Evolutionary conservation across 2,888 invertebrate genomes (phyloP), one percentile per base, ranked within the genome.

Genomic region (Acanthoscelides obtectus): DNA sequence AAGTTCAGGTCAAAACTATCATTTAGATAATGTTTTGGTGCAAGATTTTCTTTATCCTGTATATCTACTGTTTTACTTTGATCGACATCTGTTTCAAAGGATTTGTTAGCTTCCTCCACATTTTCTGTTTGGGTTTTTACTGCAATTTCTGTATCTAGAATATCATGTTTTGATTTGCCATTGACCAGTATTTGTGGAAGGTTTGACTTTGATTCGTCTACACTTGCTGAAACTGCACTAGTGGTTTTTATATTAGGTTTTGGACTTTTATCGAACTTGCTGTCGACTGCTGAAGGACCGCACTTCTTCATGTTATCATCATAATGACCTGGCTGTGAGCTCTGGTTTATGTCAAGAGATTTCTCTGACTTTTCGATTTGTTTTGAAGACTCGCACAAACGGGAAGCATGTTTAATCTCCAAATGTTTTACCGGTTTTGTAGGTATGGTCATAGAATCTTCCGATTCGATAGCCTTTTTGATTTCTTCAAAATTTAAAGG

Each of bases 1-100:
- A 78, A 77, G 71, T 76, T 73, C 27, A 78, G 70, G 68, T 77
- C 78, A 68, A 79, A 80, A 72, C 80, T 80, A 70, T 80, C 78
- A 69, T 77, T 70, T 20, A 72, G 72, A 68, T 73, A 71, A 12
- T 22, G 19, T 68, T 71, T 70, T 21, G 20, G 20, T 19, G 69
- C 70, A 70, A 70, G 67, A 64, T 70, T 75, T 74, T 73, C 73
- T 20, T 75, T 75, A 22, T 73, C 71, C n/a, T 74, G 67, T 65
- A 22, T 20, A n/a, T 20, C 22, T 66, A 64, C 19, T 63, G 12
- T 8, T 69, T 69, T 12, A 3, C 17, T 1, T 17, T 17, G 22
- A 64, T 19, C 63, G 0, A 21, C 4, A 63, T 19, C 22, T 63
- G 64, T 8, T 1, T 17, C 17, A 45, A 45, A 45, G 17, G 45